Evolutionary conservation across 1,140 invertebrate species (phyloP).

Genomic region (Bombus affinis): DNA sequence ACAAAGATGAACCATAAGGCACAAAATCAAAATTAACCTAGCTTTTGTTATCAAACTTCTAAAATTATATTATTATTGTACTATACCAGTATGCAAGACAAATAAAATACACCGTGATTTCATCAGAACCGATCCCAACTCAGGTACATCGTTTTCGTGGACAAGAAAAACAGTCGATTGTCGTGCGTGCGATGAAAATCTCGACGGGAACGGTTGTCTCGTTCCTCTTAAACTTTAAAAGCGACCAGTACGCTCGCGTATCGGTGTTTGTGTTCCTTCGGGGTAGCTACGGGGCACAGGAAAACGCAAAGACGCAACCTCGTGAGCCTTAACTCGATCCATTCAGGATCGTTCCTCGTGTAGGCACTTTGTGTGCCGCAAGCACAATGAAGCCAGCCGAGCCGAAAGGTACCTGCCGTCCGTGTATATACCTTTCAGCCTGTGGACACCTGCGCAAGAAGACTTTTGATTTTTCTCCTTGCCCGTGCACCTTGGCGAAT

Average conservation of each 20-base stretch:
- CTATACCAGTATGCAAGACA: background rate
- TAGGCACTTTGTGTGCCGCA: constrained; percentile 69
- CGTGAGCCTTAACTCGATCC: constrained; percentile 60
- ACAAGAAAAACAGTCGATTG: background rate
- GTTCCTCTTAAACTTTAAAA: constrained; percentile 70
- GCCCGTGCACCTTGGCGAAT: constrained; percentile 60
- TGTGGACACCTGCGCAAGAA: constrained; percentile 75
- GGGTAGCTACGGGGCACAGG: constrained; percentile 32
- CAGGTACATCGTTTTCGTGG: constrained; percentile 9
- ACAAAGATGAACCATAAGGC: no score
- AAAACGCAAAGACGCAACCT: constrained; percentile 71
- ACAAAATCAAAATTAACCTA: background rate
- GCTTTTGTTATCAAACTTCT: background rate
- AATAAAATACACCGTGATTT: background rate
- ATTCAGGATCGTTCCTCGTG: constrained; percentile 69
- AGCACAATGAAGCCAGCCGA: constrained; percentile 66
- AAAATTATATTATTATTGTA: no score
- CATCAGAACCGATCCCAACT: background rate
- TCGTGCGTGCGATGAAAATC: constrained; percentile 43
- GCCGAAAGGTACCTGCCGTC: constrained; percentile 76
- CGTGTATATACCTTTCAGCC: constrained; percentile 66
- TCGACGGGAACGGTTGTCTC: constrained; percentile 29
- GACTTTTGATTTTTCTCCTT: constrained; percentile 80
- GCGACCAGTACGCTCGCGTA: constrained; percentile 20
- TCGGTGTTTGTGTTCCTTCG: constrained; percentile 3